These are phyloP conservation scores for Ranitomeya variabilis DNA, from an alignment of 2,113 vertebrate species.

Conservation along the genomic window DNA sequence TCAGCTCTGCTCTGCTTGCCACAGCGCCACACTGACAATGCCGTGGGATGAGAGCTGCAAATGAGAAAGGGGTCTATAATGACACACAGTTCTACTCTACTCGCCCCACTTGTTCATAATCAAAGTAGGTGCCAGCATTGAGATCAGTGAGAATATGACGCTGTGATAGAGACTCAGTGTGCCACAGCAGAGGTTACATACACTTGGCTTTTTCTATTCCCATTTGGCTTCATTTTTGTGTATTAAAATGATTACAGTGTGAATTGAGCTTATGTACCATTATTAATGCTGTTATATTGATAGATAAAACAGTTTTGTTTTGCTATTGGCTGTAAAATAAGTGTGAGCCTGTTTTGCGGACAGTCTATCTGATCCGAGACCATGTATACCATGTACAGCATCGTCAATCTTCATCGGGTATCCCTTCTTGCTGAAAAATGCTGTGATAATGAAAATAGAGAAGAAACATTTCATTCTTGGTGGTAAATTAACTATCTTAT, in stretches of 20 bases:
- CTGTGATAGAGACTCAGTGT: background rate
- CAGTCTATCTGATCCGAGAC: background rate
- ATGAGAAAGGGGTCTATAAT: no score
- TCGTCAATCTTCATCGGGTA: constrained; percentile 55
- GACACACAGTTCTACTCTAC: no score
- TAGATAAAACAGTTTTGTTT: background rate
- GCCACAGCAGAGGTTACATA: no score
- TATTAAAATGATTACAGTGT: background rate
- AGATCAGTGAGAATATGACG: no score
- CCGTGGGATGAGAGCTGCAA: no score
- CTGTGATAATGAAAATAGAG: constrained; percentile 52
- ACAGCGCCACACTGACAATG: no score
- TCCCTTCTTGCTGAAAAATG: constrained; percentile 56
- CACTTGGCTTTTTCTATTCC: background rate
- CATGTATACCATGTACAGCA: constrained; percentile 49
- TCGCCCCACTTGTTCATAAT: no score
- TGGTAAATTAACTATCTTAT: constrained; percentile 62
- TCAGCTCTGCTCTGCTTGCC: no score
- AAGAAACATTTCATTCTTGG: constrained; percentile 51
- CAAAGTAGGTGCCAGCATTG: no score
- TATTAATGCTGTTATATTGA: background rate
- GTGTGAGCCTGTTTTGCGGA: background rate
- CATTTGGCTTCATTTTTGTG: background rate
- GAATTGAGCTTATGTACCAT: background rate
- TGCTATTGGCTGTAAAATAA: background rate